Conservation (phyloP, 1,140 invertebrate species). For the Agrypnia vestita region DNA sequence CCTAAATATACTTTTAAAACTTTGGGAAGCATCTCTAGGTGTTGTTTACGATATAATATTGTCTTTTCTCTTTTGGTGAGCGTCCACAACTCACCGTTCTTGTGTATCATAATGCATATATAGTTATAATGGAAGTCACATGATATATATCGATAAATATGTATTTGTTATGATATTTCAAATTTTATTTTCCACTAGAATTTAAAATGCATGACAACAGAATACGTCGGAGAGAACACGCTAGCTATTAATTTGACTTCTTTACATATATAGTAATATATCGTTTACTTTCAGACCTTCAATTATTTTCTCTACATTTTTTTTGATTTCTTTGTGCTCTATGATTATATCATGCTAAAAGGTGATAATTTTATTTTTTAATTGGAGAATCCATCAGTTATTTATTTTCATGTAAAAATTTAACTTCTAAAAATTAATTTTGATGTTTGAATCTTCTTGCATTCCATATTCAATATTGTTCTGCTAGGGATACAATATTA, state of each 20-base stretch:
- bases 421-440: too few relatives aligned
- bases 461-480: too few relatives aligned
- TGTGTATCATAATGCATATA: constrained; percentile 58
- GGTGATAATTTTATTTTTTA: too few relatives aligned
- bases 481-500: too few relatives aligned
- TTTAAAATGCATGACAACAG: constrained; percentile 43
- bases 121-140: constrained; percentile 46
- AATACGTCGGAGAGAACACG: neutral
- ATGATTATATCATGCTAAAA: too few relatives aligned
- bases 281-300: neutral
- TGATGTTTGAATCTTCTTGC: too few relatives aligned
- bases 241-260: neutral
- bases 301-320: too few relatives aligned
- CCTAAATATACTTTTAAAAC: constrained; percentile 51
- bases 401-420: too few relatives aligned
- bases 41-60: constrained; percentile 56
- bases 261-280: constrained; percentile 15
- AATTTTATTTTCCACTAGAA: constrained; percentile 58
- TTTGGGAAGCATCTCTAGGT: constrained; percentile 59
- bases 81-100: constrained; percentile 56
- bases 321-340: too few relatives aligned
- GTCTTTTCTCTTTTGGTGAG: constrained; percentile 58
- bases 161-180: constrained; percentile 57
- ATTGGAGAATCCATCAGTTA: too few relatives aligned
- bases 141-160: constrained; percentile 45